These are phyloP conservation scores for Nesidiocoris tenuis DNA, from an alignment of 2,888 invertebrate genomes.

Conservation along the genomic window DNA sequence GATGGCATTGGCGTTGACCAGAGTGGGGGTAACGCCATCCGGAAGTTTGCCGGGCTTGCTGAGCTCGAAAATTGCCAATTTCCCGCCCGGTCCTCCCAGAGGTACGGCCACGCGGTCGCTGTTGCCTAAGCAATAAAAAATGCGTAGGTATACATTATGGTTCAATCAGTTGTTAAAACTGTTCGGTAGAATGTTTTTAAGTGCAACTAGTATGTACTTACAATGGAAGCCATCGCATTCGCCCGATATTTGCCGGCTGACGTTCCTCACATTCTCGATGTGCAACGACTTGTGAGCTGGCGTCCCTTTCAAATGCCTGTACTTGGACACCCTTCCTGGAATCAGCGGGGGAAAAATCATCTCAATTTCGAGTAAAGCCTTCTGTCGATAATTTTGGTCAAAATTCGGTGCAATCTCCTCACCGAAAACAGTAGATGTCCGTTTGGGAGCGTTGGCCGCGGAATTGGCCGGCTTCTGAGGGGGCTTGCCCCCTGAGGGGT, in stretches of 20 bases:
- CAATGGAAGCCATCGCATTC: slow-evolving; percentile 93
- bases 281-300: slow-evolving; percentile 87
- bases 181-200: no score
- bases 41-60: slow-evolving; percentile 73
- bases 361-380: no score
- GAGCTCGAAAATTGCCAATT: slow-evolving; percentile 81
- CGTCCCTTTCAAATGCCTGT: slow-evolving; percentile 87
- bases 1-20: slow-evolving; percentile 84
- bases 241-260: slow-evolving; percentile 87
- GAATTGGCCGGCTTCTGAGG: slow-evolving; percentile 52
- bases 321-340: slow-evolving; percentile 81
- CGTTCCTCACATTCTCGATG: slow-evolving; percentile 86
- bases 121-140: slow-evolving; percentile 57
- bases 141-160: slow-evolving; percentile 25
- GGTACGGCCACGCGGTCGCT: slow-evolving; percentile 85
- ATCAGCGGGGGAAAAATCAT: slow-evolving; percentile 26
- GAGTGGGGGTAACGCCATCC: slow-evolving; percentile 79
- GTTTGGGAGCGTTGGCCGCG: slow-evolving; percentile 66
- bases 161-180: neutral
- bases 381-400: neutral
- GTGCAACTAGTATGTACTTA: no score
- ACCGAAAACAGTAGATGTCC: slow-evolving; percentile 85
- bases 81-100: slow-evolving; percentile 85
- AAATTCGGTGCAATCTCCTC: no score
- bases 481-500: neutral